Evolutionary conservation across 2,797 vertebrate species (phyloP).

Genomic region (Tangara arthus): DNA sequence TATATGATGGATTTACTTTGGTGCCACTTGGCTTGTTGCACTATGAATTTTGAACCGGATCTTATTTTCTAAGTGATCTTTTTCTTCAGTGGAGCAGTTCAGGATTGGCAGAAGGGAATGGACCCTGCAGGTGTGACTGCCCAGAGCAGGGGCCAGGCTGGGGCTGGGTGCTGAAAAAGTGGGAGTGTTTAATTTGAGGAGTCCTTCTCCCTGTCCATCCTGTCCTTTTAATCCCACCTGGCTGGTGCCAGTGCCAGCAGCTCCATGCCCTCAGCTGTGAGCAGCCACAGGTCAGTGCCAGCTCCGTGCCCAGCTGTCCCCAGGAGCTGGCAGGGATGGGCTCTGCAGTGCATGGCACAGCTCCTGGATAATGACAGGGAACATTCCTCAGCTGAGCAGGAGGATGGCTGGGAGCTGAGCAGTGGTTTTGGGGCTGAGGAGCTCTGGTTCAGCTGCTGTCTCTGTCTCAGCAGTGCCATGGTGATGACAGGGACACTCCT

Average conservation of each 20-base stretch:
- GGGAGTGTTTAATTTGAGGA: background rate
- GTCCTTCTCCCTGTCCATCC: background rate
- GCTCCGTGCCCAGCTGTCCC: background rate
- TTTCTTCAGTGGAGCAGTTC: background rate
- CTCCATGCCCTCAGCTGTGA: background rate
- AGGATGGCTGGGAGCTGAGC: background rate
- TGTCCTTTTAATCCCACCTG: background rate
- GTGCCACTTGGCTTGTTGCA: slow-evolving; percentile 1
- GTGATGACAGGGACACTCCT: background rate
- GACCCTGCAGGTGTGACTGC: background rate
- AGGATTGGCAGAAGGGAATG: background rate
- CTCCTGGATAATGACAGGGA: background rate
- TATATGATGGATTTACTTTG: background rate
- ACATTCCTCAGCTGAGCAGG: background rate
- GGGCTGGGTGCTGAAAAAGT: background rate
- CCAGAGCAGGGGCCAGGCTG: background rate
- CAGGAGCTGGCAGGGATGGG: background rate
- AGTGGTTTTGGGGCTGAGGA: background rate
- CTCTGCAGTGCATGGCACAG: background rate
- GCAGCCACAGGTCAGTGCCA: background rate
- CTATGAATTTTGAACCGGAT: background rate
- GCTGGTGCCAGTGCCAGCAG: background rate
- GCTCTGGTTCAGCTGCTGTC: background rate
- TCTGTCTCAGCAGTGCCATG: accelerated
- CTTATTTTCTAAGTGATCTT: background rate